phyloP scores from a whole-genome alignment of 2,888 invertebrate genomes.

The Drosophila kambysellisi region DNA sequence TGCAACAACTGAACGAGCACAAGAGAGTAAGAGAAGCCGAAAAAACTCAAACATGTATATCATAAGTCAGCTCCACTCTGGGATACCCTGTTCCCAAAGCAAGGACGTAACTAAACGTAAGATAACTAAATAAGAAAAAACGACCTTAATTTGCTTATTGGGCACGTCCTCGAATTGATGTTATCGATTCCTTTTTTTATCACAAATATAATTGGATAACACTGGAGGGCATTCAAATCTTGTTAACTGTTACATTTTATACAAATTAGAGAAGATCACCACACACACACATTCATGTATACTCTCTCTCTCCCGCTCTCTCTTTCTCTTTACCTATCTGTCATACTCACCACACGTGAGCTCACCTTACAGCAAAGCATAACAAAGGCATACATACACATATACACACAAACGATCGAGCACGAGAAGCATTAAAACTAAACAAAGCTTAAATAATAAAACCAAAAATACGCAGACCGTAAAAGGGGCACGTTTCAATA shows the following conservation, averaged over 20 bases:
- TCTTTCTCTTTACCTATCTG: not conserved
- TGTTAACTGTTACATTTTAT: not conserved
- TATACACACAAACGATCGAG: constrained; percentile 33
- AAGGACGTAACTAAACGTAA: not conserved
- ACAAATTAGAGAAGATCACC: not conserved
- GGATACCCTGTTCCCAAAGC: not conserved
- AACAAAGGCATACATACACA: constrained; percentile 39
- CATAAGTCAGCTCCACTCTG: not conserved
- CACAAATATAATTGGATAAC: not conserved
- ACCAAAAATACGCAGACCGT: constrained; percentile 2
- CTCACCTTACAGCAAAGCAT: constrained; percentile 17
- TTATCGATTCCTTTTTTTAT: too few species aligned
- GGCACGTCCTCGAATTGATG: too few species aligned
- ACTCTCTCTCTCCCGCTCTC: not conserved
- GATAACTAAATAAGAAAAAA: too few species aligned
- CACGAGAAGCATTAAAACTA: constrained; percentile 38
- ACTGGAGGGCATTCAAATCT: not conserved
- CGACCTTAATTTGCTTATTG: too few species aligned
- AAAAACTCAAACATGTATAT: not conserved
- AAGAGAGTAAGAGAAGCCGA: constrained; percentile 18
- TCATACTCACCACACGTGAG: constrained; percentile 1
- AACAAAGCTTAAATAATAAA: constrained; percentile 39
- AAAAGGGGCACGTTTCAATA: constrained; percentile 16
- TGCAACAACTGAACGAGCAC: constrained; percentile 37
- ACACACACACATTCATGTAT: not conserved